Percentiles rank a stretch among this genome's conserved stretches.
Conservation (phyloP, 2,888 invertebrate species). For the Pterostichus niger region DNA sequence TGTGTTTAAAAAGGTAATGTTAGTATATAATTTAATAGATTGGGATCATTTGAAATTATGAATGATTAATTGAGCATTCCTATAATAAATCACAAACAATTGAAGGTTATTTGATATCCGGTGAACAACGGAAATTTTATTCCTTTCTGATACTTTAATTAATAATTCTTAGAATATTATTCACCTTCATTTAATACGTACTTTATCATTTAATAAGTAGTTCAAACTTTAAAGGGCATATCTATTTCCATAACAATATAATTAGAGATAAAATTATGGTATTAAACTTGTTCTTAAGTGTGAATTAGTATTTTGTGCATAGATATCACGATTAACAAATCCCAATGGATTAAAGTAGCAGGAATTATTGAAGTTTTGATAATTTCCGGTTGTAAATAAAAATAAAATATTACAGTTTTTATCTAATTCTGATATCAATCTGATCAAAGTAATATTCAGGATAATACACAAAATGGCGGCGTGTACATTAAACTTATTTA, state of each 20-base stretch:
- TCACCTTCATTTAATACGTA: conserved; percentile 1
- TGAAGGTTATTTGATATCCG: conserved; percentile 42
- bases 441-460: no score
- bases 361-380: neutral
- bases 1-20: conserved; percentile 33
- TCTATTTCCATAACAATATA: no score
- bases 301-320: neutral
- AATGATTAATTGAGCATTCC: conserved; percentile 26
- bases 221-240: conserved; percentile 23
- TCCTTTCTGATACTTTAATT: neutral
- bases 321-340: neutral
- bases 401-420: no score
- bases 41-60: conserved; percentile 30
- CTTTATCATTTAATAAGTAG: conserved; percentile 5
- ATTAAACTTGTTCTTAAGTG: neutral
- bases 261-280: no score
- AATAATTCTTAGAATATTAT: conserved; percentile 5
- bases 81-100: conserved; percentile 35
- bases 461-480: no score
- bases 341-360: conserved; percentile 2
- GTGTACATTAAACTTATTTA: no score
- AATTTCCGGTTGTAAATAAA: no score
- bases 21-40: conserved; percentile 49
- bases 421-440: no score
- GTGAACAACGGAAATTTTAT: conserved; percentile 34